Conservation (phyloP, 2,888 invertebrate genomes). For the Apodemia mormo region DNA sequence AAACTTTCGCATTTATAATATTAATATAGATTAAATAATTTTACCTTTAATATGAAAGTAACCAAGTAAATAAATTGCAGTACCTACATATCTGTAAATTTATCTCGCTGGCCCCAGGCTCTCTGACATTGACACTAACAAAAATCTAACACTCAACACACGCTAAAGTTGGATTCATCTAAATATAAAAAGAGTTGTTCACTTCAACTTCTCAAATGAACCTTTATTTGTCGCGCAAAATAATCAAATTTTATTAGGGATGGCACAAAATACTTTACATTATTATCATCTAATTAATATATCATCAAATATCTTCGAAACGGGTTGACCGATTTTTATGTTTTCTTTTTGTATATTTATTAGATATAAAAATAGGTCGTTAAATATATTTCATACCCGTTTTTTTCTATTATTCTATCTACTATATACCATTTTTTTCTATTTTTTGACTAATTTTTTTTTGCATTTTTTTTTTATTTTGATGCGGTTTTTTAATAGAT, state of each 20-base stretch:
- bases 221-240: slow-evolving; percentile 3
- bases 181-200: slow-evolving; percentile 5
- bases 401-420: no score
- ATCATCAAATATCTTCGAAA: not conserved
- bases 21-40: no score
- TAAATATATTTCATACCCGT: no score
- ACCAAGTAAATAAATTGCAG: not conserved
- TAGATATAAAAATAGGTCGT: no score
- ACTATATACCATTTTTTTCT: no score
- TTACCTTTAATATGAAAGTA: not conserved
- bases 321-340: no score
- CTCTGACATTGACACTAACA: not conserved
- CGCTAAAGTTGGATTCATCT: slow-evolving; percentile 1
- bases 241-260: slow-evolving; percentile 1
- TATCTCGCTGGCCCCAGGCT: not conserved
- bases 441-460: no score
- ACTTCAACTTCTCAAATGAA: not conserved
- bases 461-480: no score
- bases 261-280: not conserved
- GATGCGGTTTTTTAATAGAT: no score
- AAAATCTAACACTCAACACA: not conserved
- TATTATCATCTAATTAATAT: not conserved
- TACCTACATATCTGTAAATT: not conserved
- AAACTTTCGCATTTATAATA: no score
- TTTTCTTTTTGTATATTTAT: no score